Evolutionary conservation across 2,113 vertebrate species (phyloP), one percentile per base, ranked within the genome.

Genomic region (Maccullochella peelii): DNA sequence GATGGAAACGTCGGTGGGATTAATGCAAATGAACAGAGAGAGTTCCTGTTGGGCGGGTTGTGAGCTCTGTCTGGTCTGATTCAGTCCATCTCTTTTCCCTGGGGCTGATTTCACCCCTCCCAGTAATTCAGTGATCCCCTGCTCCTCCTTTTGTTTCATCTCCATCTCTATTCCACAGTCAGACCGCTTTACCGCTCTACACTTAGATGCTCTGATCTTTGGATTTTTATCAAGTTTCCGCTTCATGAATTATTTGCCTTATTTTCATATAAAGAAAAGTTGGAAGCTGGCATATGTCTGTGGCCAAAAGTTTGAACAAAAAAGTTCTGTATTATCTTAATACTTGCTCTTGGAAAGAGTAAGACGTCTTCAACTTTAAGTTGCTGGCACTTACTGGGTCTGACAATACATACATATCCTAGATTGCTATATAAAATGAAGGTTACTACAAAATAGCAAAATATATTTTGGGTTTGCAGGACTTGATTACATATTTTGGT

Each of bases 261-360:
- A 92, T 95, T 95, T 95, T 94, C 94, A 94, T 95, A 95, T 94
- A 85, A 93, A 92, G 93, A 92, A 94, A 92, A 92, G 91, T 94
- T 86, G 58, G 73, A 70, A 86, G 68, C 49, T 52, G 76, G 67
- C 68, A 50, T 76, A 71, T 72, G 79, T 76, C 73, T 73, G 23
- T 23, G 54, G 38, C 47, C 23, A 72, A 88, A 92, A 92, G 85
- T 92, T 93, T 88, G 27, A 70, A 58, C 27, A 61, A 58, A 79
- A 77, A 93, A 89, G 66, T 89, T 88, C n/a, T 25, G 14, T 50
- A 62, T 86, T 74, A 79, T 86, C 75, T 89, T 86, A 62, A 91
- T 88, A 93, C 94, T 86, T 86, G 88, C 77, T 90, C 40, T 80
- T 33, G 2, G 63, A 83, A 79, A 79, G 55, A 86, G 67, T 55